Percentiles rank a stretch among this genome's conserved stretches.
Conservation (phyloP, 2,888 invertebrate genomes). For the Drosophila phalerata region DNA sequence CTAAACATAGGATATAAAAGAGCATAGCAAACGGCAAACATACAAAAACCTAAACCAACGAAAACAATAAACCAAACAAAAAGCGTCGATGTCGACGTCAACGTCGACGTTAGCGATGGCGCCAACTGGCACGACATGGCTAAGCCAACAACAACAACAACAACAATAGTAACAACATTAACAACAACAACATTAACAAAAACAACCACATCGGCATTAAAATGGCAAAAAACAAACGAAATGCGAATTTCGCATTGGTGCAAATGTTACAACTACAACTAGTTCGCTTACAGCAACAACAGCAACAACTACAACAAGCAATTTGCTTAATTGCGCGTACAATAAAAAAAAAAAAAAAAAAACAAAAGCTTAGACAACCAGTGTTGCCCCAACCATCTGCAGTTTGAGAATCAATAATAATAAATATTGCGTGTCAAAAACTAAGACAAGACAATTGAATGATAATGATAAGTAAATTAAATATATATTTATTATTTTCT, state of each 20-base stretch:
- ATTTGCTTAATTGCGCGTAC: conserved; percentile 50
- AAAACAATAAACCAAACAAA: conserved; percentile 52
- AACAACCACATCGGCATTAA: conserved; percentile 30
- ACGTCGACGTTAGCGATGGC: conserved; percentile 59
- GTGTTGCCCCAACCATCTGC: conserved; percentile 31
- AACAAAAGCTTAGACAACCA: conserved; percentile 10
- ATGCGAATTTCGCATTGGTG: conserved; percentile 65
- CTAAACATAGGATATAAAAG: conserved; percentile 1
- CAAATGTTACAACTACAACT: conserved; percentile 64
- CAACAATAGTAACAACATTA: conserved; percentile 21
- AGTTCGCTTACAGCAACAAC: conserved; percentile 30
- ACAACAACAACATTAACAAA: conserved; percentile 23
- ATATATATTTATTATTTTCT: neutral
- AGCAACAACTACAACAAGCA: conserved; percentile 34
- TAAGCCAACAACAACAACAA: conserved; percentile 32
- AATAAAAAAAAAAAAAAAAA: conserved; percentile 7
- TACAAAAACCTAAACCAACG: conserved; percentile 22
- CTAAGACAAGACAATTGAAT: conserved; percentile 5
- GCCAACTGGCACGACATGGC: conserved; percentile 72
- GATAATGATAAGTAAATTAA: neutral
- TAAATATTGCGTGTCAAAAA: conserved; percentile 42
- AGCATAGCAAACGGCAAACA: conserved; percentile 20
- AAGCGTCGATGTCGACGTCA: conserved; percentile 22
- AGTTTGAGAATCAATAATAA: conserved; percentile 65
- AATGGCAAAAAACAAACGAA: conserved; percentile 40